A percentile compares a stretch with the other conserved stretches of the same genome.
Evolutionary conservation across 2,113 vertebrate genomes (phyloP).

Genomic region (Micronycteris hirsuta): DNA sequence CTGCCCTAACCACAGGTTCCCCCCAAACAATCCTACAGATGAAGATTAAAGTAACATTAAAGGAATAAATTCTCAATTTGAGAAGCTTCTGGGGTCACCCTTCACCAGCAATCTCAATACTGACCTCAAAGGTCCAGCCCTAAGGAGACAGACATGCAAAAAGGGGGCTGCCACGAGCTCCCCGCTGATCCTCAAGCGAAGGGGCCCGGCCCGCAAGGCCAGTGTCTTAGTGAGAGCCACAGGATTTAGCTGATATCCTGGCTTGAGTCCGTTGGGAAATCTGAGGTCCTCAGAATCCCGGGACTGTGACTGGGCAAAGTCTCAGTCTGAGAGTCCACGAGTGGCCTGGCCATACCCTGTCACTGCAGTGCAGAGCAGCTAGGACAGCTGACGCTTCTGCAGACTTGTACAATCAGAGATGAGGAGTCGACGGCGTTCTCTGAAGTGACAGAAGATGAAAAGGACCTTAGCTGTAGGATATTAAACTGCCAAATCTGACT

Average conservation of each 20-base stretch:
- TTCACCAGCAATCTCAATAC: not conserved
- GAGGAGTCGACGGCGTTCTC: not conserved
- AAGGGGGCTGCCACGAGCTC: not conserved
- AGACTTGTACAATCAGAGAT: not conserved
- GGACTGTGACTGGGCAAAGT: not conserved
- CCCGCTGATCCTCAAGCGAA: not conserved
- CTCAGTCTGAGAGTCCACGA: not conserved
- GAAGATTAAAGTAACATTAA: constrained; percentile 8
- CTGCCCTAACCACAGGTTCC: not conserved
- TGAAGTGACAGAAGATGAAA: not conserved
- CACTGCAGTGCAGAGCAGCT: not conserved
- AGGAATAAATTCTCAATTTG: not conserved
- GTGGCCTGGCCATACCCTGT: not conserved
- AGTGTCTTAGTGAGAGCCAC: not conserved
- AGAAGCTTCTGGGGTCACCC: not conserved
- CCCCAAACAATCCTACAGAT: not conserved
- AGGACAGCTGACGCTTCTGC: not conserved
- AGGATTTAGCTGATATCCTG: not conserved
- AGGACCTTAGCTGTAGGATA: not conserved
- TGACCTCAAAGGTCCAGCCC: not conserved
- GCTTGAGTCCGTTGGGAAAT: not conserved
- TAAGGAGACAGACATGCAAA: not conserved
- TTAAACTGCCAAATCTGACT: not conserved
- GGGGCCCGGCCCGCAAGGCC: not conserved
- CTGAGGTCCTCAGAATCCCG: not conserved